Evolutionary conservation across 2,888 invertebrate species (phyloP), one percentile per base, ranked within the genome.

Genomic region (Trisateles emortualis): DNA sequence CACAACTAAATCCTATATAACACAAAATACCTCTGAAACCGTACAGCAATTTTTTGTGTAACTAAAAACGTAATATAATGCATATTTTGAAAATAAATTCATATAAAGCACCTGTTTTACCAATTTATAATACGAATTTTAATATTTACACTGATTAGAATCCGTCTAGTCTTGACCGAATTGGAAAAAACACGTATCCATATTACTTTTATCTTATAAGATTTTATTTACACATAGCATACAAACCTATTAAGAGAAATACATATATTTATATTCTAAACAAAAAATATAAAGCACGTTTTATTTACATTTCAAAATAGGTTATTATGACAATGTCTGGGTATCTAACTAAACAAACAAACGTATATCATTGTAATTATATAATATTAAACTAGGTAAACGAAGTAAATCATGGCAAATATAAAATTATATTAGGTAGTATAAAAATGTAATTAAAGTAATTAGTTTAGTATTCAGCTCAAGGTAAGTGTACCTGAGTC

Each of bases 401-500:
- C 22, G 39, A 41, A 44, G 10, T 36, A 55, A 63, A 33, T 53
- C 22, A 48, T 13, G 35, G 32, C 17, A 56, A 48, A 56, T 43
- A 67, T 43, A n/a, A 11, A 22, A 51, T 30, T 45, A 38, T 30
- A 41, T 43, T 35, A 41, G 62, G 50, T 55, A 47, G 33, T 29
- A 24, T 24, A 24, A 24, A 24, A 24, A 24, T 30, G 10, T 14
- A 9, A 52, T 26, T 35, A 39, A 45, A 41, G 29, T 63, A 48
- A 60, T 53, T 52, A 53, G 30, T 0, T n/a, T 30, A 36, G 33
- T 51, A 69, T 54, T 26, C 58, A 55, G 71, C 52, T 59, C 70
- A 70, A 70, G 68, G 70, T 17, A 42, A 68, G 29, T 48, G 53
- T 59, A 43, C 26, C 39, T 54, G 30, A 52, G 49, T 39, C 38